These are phyloP conservation scores for Xanthia togata DNA, from an alignment of 2,888 invertebrate species.

Conservation along the genomic window DNA sequence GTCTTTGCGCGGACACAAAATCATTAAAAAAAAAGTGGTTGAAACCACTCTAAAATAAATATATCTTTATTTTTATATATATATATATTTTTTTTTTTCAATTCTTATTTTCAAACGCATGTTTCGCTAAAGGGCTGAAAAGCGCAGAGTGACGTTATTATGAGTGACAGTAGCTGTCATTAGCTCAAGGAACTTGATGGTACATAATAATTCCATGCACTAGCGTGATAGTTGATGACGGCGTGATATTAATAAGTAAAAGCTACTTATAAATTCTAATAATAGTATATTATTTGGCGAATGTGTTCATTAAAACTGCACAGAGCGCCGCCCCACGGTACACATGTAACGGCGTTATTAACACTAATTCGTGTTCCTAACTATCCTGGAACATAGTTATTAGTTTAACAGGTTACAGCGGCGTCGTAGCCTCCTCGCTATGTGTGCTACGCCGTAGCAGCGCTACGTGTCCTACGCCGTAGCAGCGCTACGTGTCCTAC, in stretches of 20 bases:
- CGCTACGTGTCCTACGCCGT: background rate
- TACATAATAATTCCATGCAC: no score
- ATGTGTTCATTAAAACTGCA: constrained; percentile 38
- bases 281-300: background rate
- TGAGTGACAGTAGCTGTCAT: background rate
- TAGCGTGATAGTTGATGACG: background rate
- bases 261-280: background rate
- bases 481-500: no score
- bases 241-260: background rate
- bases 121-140: background rate
- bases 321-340: background rate
- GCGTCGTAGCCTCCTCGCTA: constrained; percentile 6
- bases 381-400: constrained; percentile 45
- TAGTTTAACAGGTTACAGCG: constrained; percentile 55
- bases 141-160: background rate
- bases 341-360: constrained; percentile 33
- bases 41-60: no score
- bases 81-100: no score
- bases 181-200: background rate
- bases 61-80: no score
- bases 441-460: constrained; percentile 26
- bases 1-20: no score
- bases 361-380: constrained; percentile 43
- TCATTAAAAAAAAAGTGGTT: no score
- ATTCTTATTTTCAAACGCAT: background rate